Base-by-base conservation (phyloP, 23 tunicate genomes). In the Styela clava region DNA sequence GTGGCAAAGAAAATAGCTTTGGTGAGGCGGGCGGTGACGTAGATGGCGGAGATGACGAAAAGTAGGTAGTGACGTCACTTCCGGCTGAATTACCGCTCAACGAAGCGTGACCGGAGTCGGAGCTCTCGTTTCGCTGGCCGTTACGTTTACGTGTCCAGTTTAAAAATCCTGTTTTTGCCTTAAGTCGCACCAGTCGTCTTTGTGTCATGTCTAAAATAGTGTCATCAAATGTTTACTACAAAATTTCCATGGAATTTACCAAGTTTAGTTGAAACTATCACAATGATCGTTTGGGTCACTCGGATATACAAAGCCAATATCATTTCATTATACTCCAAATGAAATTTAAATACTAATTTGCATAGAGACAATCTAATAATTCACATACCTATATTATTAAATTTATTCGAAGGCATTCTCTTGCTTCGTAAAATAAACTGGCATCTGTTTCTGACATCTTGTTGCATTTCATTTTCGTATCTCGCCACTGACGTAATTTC, bases 91-190 rank as follows among this genome's bases (percentile, higher is more conserved):
- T 36, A 61, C 65, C 81, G 71, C 81, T 74, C 19, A 33, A 62
- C 52, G 83, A 32, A 21, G 61, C 28, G 34, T 34, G 78, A n/a
- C 74, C 74, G 34, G 85, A 52, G 29, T 83, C 86, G 16, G 79
- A 73, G 35, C 44, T 79, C 25, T 64, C 73, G 33, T 74, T 74
- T 44, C 86, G 37, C 20, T 63, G 79, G 1, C 80, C 44, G 71
- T 25, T 73, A 16, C 79, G 79, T 62, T 83, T 83, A 16, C 86
- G 51, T 19, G 69, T 81, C 86, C 86, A 83, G 61, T 74, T 61
- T 24, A 83, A 83, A 74, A 74, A 73, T 34, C 52, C 27, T 26
- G 86, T 74, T 32, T 73, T 73, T 3, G 79, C 63, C 28, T 83
- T 83, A 21, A 83, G 31, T 0, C 86, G 80, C 3, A 79, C 24